Evolutionary conservation across 2,113 vertebrate genomes (phyloP), one percentile per base, ranked within the genome.

Genomic region (Triplophysa tibetana): DNA sequence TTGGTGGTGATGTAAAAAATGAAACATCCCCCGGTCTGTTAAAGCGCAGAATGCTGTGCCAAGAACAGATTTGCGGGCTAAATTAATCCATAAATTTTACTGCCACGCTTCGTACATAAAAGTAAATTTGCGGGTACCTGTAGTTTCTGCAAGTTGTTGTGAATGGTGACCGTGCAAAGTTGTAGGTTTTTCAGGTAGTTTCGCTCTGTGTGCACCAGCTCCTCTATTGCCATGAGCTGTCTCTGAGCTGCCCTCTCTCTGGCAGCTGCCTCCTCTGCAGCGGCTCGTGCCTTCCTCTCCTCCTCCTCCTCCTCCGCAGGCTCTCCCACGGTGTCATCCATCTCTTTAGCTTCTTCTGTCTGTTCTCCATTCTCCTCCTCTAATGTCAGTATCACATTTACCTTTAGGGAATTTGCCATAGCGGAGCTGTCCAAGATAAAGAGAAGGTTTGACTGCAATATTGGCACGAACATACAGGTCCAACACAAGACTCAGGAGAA

Each of bases 161-260:
- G 92, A 86, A 98, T 95, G 85, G 93, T 92, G 0, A 54, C 91
- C 0, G 92, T 88, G 2, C 94, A 94, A 17, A 97, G 81, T 16
- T 91, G 92, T 17, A 99, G 86, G 83, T 89, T 83, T 63, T 91
- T 90, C 0, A 98, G 88, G 14, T 95, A 99, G 86, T 91, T 95
- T 86, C 85, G 90, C 90, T 99, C 98, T 0, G 96, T 96, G 81
- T 91, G 84, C 14, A 98, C 83, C 65, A 99, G 89, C 84, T 99
- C 98, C 67, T 93, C 90, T 13, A 95, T 70, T 0, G 94, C 92
- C 88, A 96, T 87, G 70, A 58, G 82, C 90, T 95, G 96, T 17
- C 91, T 94, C 80, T 94, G 92, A 38, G 90, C 85, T 0, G 19
- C 86, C 78, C 70, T 91, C 84, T 94, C 89, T 0, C 82, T 88